phyloP scores from a whole-genome alignment of 2,888 invertebrate genomes.

The Glaucopsyche alexis region DNA sequence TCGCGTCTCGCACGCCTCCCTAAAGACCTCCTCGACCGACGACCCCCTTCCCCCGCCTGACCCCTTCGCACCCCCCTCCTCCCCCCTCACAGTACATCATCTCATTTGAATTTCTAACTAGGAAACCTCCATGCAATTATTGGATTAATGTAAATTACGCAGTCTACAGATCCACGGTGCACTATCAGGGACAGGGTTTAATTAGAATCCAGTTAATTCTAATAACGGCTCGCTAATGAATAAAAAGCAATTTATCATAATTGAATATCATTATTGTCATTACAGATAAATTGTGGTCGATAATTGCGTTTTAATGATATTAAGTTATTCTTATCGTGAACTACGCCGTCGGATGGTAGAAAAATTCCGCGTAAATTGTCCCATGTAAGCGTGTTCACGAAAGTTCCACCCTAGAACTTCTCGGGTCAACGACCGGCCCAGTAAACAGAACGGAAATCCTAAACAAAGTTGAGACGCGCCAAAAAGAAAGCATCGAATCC shows the following conservation, averaged over 20 bases:
- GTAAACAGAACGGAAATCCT: conserved; percentile 45
- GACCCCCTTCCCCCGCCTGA: conserved; percentile 51
- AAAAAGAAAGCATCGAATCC: conserved; percentile 62
- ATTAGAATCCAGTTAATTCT: conserved; percentile 78
- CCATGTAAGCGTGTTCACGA: not conserved
- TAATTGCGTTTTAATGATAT: conserved; percentile 12
- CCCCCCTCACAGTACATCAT: conserved; percentile 83
- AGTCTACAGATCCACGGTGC: conserved; percentile 83
- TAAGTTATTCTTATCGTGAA: not conserved
- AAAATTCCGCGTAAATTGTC: not conserved
- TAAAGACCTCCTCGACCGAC: conserved; percentile 53
- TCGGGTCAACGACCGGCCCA: conserved; percentile 33
- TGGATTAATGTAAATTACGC: conserved; percentile 96
- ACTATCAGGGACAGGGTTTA: conserved; percentile 78
- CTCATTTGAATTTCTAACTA: conserved; percentile 96
- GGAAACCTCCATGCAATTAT: conserved; percentile 95
- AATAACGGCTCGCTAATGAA: conserved; percentile 57
- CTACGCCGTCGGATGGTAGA: not conserved
- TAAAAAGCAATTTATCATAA: conserved; percentile 33
- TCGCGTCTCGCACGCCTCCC: conserved; percentile 52
- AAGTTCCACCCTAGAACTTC: not conserved
- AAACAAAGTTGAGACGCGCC: conserved; percentile 56
- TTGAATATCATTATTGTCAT: conserved; percentile 30
- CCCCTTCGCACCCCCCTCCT: conserved; percentile 54
- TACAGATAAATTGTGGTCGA: conserved; percentile 12